Base-by-base conservation (phyloP, 2,888 invertebrate species). In the Resseliella maxima region DNA sequence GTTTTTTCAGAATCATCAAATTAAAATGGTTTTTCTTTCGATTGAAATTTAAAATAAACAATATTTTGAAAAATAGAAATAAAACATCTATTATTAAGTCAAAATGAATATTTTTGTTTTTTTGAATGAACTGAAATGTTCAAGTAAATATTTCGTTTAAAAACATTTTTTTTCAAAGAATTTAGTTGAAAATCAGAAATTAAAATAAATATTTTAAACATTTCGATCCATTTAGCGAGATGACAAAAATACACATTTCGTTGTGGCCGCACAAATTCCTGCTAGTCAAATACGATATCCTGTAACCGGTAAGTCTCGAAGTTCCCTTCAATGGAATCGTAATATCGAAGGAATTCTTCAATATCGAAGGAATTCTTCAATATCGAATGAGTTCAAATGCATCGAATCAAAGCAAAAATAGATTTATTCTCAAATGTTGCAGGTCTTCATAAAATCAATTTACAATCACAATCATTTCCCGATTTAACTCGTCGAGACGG, bases 161-260 rank as follows among this genome's bases (percentile, higher is more conserved):
- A 41, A 41, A 41, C 41, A 41, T 41, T 41, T 41, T 12, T 36
- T 12, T 59, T 59, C 27, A n/a, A 36, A 83, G 18, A 6, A 24
- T 85, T 85, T 85, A 24, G 18, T 85, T 83, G 15, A n/a, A 36
- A 18, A n/a, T n/a, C 5, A 12, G 31, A 35, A 41, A 31, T 27
- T 85, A 50, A n/a, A 35, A 36, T 59, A 38, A 54, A 27, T 50
- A 85, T 18, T 27, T 85, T 35, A 12, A 21, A 50, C 31, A 54
- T 31, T 86, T 85, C 81, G 27, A 85, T 50, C 54, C 35, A 87
- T 86, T 38, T 81, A 87, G 86, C 86, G 87, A 86, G 87, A 88
- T 85, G 87, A 87, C 38, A 87, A 86, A 87, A 87, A 87, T 85
- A 86, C 87, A 15, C 88, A 88, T 31, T 87, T 87, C 86, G 86